Percentiles rank a stretch among this genome's conserved stretches.
phyloP scores from a whole-genome alignment of 2,797 vertebrate genomes.

The Rhynchonycteris naso region DNA sequence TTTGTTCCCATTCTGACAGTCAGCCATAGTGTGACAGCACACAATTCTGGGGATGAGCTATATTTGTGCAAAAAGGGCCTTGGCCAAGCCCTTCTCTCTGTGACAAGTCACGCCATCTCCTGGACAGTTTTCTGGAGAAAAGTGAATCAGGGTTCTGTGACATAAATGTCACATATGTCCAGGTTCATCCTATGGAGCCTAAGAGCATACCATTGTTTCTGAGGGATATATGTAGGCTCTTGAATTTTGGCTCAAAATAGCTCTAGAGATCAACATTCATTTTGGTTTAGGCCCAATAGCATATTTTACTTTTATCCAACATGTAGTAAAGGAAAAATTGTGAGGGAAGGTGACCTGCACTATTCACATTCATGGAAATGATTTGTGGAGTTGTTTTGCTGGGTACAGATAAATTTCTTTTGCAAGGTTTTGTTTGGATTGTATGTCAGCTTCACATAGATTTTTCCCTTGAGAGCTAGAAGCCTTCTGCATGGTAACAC shows the following conservation, averaged over 20 bases:
- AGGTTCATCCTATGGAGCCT: neutral
- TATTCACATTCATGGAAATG: neutral
- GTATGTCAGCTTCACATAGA: neutral
- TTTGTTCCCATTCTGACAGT: neutral
- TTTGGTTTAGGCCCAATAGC: neutral
- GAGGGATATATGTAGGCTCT: neutral
- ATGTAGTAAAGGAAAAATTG: neutral
- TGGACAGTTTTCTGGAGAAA: neutral
- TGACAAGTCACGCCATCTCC: neutral
- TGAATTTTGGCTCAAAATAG: neutral
- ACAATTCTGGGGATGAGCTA: neutral
- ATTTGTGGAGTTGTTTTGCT: neutral
- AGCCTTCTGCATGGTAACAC: neutral
- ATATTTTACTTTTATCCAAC: constrained; percentile 4
- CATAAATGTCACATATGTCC: neutral
- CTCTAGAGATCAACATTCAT: neutral
- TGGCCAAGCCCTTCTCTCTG: neutral
- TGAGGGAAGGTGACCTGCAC: neutral
- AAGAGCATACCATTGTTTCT: neutral
- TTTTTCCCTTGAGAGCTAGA: neutral
- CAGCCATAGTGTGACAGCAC: neutral
- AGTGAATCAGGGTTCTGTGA: neutral
- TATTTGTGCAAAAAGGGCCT: no score
- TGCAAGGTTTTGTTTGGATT: constrained; percentile 1
- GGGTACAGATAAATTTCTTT: neutral